phyloP scores from a whole-genome alignment of 1,140 invertebrate genomes.

The Ridgeia piscesae region DNA sequence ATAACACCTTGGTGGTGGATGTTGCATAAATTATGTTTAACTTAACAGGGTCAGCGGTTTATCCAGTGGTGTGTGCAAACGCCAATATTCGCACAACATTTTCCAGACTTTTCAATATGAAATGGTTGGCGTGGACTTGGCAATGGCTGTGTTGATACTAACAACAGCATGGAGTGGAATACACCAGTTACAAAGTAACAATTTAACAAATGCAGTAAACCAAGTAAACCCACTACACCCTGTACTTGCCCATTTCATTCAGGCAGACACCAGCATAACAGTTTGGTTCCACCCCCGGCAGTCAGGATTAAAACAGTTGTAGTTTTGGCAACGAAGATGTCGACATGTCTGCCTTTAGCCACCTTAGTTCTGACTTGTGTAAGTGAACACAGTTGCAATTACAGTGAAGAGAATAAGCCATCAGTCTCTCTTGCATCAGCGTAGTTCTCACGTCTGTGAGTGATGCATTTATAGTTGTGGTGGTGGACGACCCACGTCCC shows the following conservation, averaged over 20 bases:
- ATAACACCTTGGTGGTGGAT: not conserved
- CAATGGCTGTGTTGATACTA: not conserved
- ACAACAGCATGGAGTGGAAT: not conserved
- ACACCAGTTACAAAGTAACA: not conserved
- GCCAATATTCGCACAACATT: not conserved
- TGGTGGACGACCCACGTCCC: too few relatives aligned
- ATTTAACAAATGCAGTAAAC: not conserved
- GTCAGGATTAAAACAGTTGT: not conserved
- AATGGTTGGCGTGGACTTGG: slow-evolving; percentile 18
- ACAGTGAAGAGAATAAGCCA: too few relatives aligned
- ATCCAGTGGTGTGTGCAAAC: not conserved
- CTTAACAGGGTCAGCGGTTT: not conserved
- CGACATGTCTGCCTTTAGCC: too few relatives aligned
- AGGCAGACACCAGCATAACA: not conserved
- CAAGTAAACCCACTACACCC: not conserved
- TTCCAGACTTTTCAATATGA: not conserved
- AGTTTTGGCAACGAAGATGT: too few relatives aligned
- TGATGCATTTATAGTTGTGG: not conserved
- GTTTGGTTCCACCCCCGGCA: not conserved
- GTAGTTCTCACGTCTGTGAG: not conserved
- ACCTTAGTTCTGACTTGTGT: too few relatives aligned
- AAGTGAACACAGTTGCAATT: too few relatives aligned
- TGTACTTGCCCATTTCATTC: not conserved
- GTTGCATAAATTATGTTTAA: not conserved
- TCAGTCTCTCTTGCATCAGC: too few relatives aligned